Percentiles rank a stretch among this genome's conserved stretches.
phyloP scores from a whole-genome alignment of 1,140 invertebrate species.

The Cydia amplana region DNA sequence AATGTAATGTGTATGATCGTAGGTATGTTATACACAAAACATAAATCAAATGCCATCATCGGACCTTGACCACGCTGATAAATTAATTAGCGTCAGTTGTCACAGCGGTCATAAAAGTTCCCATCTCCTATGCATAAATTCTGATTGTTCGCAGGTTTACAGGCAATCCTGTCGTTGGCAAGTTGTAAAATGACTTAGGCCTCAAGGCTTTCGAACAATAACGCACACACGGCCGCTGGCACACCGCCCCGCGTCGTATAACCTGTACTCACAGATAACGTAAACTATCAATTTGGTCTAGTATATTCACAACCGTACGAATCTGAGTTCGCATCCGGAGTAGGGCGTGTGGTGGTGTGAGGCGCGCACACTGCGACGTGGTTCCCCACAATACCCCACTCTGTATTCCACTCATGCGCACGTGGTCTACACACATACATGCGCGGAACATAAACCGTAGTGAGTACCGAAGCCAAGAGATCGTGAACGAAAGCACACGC shows the following conservation, averaged over 20 bases:
- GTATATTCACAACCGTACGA: slow-evolving; percentile 70
- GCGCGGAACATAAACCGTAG: slow-evolving; percentile 34
- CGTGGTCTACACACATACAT: slow-evolving; percentile 38
- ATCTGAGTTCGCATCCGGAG: slow-evolving; percentile 76
- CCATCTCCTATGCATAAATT: slow-evolving; percentile 54
- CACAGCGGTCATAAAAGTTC: slow-evolving; percentile 50
- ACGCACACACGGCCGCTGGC: slow-evolving; percentile 51
- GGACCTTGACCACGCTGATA: slow-evolving; percentile 59
- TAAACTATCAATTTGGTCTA: slow-evolving; percentile 72
- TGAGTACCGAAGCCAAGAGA: slow-evolving; percentile 50
- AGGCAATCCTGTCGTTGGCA: slow-evolving; percentile 58
- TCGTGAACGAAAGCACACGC: slow-evolving; percentile 69
- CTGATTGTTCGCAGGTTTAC: slow-evolving; percentile 65
- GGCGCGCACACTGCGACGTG: slow-evolving; percentile 48
- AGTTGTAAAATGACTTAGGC: slow-evolving; percentile 69
- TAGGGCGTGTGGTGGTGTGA: slow-evolving; percentile 58
- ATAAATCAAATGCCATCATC: slow-evolving; percentile 36
- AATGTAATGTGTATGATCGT: neutral
- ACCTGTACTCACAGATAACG: slow-evolving; percentile 53
- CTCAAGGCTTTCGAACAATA: slow-evolving; percentile 74
- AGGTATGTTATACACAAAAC: neutral
- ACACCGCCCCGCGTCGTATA: slow-evolving; percentile 54
- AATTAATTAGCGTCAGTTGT: slow-evolving; percentile 59
- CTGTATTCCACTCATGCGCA: slow-evolving; percentile 45
- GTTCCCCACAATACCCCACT: slow-evolving; percentile 56